These are phyloP conservation scores for Dicentrarchus labrax DNA, from an alignment of 2,113 vertebrate genomes.

Conservation along the genomic window DNA sequence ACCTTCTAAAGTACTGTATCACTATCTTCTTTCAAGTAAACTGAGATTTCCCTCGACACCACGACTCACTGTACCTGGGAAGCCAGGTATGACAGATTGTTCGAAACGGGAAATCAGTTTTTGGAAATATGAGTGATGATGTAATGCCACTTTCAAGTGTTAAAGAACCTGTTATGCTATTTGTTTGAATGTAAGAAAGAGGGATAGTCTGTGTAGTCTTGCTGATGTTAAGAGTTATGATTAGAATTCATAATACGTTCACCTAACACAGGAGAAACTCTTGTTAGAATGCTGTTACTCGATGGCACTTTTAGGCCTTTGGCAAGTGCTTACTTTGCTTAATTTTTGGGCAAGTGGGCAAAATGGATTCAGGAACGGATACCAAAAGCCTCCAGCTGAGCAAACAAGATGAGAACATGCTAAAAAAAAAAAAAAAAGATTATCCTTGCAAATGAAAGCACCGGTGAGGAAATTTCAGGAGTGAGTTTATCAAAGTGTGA, in stretches of 20 bases:
- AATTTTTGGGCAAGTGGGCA: slow-evolving; percentile 44
- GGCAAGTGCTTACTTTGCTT: slow-evolving; percentile 56
- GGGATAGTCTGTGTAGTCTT: neutral
- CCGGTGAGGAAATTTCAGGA: slow-evolving; percentile 53
- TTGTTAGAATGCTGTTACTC: slow-evolving; percentile 24
- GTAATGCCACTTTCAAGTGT: slow-evolving; percentile 14
- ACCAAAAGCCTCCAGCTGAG: slow-evolving; percentile 68
- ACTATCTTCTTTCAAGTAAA: slow-evolving; percentile 65
- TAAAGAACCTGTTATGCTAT: neutral
- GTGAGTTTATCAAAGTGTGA: slow-evolving; percentile 73
- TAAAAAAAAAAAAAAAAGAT: slow-evolving; percentile 18
- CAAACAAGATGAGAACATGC: slow-evolving; percentile 63
- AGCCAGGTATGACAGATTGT: slow-evolving; percentile 20
- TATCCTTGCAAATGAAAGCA: slow-evolving; percentile 61
- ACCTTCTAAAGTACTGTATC: slow-evolving; percentile 50
- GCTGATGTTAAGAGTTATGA: slow-evolving; percentile 14
- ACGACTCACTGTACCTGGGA: slow-evolving; percentile 8
- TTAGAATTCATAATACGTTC: slow-evolving; percentile 35
- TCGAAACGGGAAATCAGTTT: neutral
- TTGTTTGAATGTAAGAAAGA: neutral
- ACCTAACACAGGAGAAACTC: slow-evolving; percentile 22
- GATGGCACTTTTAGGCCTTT: slow-evolving; percentile 31
- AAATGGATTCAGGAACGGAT: slow-evolving; percentile 56
- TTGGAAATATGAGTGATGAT: slow-evolving; percentile 9
- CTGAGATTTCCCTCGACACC: slow-evolving; percentile 58